Conservation (phyloP, 2,797 vertebrate species). For the Xerus rutilus region DNA sequence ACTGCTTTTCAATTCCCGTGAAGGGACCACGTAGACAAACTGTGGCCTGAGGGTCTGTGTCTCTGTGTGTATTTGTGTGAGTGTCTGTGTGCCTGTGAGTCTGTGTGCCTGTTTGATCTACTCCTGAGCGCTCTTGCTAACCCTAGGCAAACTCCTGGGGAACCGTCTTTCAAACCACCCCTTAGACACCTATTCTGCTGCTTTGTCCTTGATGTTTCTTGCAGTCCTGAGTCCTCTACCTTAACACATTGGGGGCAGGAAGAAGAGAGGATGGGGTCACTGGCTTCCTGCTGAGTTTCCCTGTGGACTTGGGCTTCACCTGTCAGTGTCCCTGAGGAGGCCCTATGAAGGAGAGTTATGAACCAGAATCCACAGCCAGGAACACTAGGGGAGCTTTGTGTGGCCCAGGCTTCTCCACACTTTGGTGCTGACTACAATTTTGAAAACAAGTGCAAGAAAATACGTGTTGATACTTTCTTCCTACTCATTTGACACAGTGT, state of each 20-base stretch:
- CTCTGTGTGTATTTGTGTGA: not conserved
- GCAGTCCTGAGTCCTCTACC: not conserved
- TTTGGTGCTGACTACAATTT: not conserved
- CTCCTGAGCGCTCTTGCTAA: not conserved
- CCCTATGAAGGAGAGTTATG: not conserved
- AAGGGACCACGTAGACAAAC: not conserved
- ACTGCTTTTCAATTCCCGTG: not conserved
- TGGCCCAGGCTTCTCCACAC: fast-evolving
- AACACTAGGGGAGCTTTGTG: fast-evolving
- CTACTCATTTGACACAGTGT: not conserved
- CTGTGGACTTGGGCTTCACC: not conserved
- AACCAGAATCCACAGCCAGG: not conserved
- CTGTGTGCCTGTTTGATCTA: not conserved
- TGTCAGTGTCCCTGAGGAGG: not conserved
- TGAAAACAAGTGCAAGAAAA: not conserved
- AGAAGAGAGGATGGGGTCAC: not conserved
- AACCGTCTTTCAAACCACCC: not conserved
- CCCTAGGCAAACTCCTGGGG: not conserved
- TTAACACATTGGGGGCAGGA: not conserved
- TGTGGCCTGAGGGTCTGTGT: not conserved
- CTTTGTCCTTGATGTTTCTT: not conserved
- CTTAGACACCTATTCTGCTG: not conserved
- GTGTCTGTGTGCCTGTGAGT: not conserved
- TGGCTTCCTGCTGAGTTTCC: fast-evolving
- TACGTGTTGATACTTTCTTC: no score